Evolutionary conservation across 1,140 invertebrate genomes (phyloP).

Genomic region (Eriosoma lanigerum): DNA sequence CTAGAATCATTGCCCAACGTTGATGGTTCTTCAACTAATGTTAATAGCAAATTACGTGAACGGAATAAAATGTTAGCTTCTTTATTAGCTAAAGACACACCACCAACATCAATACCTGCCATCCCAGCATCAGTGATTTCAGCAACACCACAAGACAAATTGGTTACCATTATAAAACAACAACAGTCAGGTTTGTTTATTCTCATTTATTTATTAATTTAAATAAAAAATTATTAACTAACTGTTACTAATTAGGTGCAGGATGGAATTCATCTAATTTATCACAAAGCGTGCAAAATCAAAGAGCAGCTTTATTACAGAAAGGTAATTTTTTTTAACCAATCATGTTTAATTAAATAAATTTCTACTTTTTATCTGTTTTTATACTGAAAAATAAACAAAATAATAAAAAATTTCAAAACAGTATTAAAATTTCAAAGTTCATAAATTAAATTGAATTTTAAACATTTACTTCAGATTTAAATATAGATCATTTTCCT

Average conservation of each 20-base stretch:
- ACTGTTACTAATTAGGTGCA: background rate
- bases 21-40: slow-evolving; percentile 54
- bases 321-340: slow-evolving; percentile 10
- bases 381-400: too few relatives aligned
- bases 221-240: background rate
- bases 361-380: too few relatives aligned
- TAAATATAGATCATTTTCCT: too few relatives aligned
- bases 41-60: slow-evolving; percentile 71
- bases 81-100: slow-evolving; percentile 74
- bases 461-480: too few relatives aligned
- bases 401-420: too few relatives aligned
- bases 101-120: slow-evolving; percentile 68
- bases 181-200: slow-evolving; percentile 55
- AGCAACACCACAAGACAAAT: slow-evolving; percentile 67
- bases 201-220: background rate
- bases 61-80: slow-evolving; percentile 86
- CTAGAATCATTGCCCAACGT: slow-evolving; percentile 35
- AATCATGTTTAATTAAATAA: too few relatives aligned
- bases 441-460: too few relatives aligned
- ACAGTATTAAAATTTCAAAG: too few relatives aligned
- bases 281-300: background rate
- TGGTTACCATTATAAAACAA: slow-evolving; percentile 57
- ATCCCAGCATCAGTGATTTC: slow-evolving; percentile 68
- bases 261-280: slow-evolving; percentile 14
- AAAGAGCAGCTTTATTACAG: background rate